Base-by-base conservation (phyloP, 2,797 vertebrate genomes). In the Perodicticus potto region DNA sequence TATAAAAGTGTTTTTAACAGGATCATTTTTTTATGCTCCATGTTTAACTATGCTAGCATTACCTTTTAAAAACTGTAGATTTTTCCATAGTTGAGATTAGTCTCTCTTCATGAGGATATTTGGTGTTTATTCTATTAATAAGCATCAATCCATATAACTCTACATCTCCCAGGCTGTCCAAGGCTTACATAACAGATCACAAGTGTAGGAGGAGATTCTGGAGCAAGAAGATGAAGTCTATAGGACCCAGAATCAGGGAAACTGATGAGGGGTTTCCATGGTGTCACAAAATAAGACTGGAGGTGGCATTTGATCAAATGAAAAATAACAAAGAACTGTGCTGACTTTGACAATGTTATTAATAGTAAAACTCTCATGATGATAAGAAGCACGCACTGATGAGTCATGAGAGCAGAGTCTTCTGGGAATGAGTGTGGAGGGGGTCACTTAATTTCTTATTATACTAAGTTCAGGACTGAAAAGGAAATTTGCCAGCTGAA, bases 391-490 rank as follows among this genome's bases (percentile, higher is more conserved):
- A 74, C 69, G 10, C 17, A 83, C 70, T n/a, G 69, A 86, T 63
- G 23, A 89, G 55, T 74, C 59, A 34, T 22, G 34, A 57, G 8
- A 89, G 12, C 8, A 91, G 82, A 91, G 55, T 43, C 55, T 96
- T 76, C 84, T 92, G 86, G 85, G 59, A 80, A 95, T 40, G 40
- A 32, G 80, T 86, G 86, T 89, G 70, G 72, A 97, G 57, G 29
- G 20, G 14, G 5, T 29, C 19, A 32, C 76, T 86, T 69, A 53
- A 82, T 92, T 86, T 32, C 20, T 94, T 53, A 53, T 61, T 89
- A 17, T 61, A 45, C 55, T 81, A 94, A 89, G 9, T 73, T 94
- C 23, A 63, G 45, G 78, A 43, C n/a, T 53, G 23, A 93, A 69
- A 87, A 80, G 37, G 29, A 81, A 69, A 89, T 90, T 92, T n/a